Percentiles rank a stretch among this genome's conserved stretches.
Conservation (phyloP, 1,140 invertebrate genomes). For the Drosophila trapezifrons region DNA sequence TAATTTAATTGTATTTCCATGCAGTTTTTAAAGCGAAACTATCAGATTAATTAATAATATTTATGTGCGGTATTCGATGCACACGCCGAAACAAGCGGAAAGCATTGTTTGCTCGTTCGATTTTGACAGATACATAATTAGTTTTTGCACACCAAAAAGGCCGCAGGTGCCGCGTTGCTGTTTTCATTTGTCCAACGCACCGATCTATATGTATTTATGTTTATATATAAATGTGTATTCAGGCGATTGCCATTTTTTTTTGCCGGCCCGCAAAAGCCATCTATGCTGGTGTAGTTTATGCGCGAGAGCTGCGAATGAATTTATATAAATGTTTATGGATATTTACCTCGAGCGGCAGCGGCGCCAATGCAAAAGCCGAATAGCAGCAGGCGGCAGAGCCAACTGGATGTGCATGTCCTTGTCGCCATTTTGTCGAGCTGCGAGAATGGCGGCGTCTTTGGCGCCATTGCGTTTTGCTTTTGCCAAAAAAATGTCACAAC, state of each 20-base stretch:
- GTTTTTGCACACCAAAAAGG: conserved; percentile 57
- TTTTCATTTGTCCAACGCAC: conserved; percentile 35
- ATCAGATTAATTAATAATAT: conserved; percentile 60
- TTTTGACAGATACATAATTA: conserved; percentile 77
- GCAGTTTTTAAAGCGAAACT: conserved; percentile 33
- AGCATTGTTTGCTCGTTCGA: conserved; percentile 49
- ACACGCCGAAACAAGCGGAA: conserved; percentile 30
- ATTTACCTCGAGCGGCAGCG: conserved; percentile 71
- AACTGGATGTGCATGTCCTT: conserved; percentile 53
- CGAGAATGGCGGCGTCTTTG: conserved; percentile 77
- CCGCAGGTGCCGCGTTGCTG: conserved; percentile 39
- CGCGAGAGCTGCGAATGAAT: conserved; percentile 20
- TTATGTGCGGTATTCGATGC: conserved; percentile 38
- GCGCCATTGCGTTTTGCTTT: conserved; percentile 75
- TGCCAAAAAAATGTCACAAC: conserved; percentile 80
- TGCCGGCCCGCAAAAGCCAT: conserved; percentile 17
- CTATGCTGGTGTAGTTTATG: conserved; percentile 31
- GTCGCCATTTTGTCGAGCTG: conserved; percentile 79
- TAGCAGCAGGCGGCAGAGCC: conserved; percentile 58
- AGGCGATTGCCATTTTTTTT: conserved; percentile 21
- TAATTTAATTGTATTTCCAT: conserved; percentile 35
- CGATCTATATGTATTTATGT: background rate
- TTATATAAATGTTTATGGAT: conserved; percentile 58
- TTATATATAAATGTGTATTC: conserved; percentile 3
- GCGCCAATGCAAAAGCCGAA: conserved; percentile 71